Evolutionary conservation across 2,797 vertebrate species (phyloP), one percentile per base, ranked within the genome.

Genomic region (Crenuchus spilurus): DNA sequence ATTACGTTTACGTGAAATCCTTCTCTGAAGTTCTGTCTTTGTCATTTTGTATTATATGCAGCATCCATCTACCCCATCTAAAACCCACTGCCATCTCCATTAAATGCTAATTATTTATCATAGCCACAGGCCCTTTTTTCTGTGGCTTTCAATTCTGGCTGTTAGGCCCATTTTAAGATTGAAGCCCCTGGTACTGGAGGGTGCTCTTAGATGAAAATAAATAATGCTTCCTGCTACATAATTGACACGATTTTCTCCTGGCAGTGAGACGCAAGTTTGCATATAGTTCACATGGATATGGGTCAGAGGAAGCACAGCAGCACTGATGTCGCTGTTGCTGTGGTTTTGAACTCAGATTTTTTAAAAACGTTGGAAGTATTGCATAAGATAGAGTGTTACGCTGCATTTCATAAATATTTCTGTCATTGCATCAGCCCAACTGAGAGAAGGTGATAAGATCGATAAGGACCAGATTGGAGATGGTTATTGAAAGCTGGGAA

Each of bases 31-130:
- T 82, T 64, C 60, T 26, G 70, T 74, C 64, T 71, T 33, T 84
- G 79, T 51, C 63, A 65, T 82, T 77, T 76, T 78, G 69, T 70
- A 72, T 76, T 83, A 79, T 78, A 85, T 85, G 77, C 79, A 72
- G 75, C 77, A n/a, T 0, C 24, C 11, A 35, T 42, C 35, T 61
- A 20, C 48, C 28, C 68, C 37, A 61, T 35, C 35, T 33, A 60
- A 74, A 74, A 48, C 41, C 35, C 9, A 52, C 54, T 60, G 61
- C 64, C 61, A 60, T 79, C 84, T 84, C 84, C 83, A 87, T 83
- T 90, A 88, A 88, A 79, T 83, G 82, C 81, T 90, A 91, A 92
- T 91, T 91, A 89, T 90, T 87, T 87, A 89, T 87, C 83, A 72
- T 80, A 83, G 85, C 88, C 86, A 51, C 63, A 55, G 87, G 87